phyloP scores from a whole-genome alignment of 2,888 invertebrate genomes.

The Torymus auratus region DNA sequence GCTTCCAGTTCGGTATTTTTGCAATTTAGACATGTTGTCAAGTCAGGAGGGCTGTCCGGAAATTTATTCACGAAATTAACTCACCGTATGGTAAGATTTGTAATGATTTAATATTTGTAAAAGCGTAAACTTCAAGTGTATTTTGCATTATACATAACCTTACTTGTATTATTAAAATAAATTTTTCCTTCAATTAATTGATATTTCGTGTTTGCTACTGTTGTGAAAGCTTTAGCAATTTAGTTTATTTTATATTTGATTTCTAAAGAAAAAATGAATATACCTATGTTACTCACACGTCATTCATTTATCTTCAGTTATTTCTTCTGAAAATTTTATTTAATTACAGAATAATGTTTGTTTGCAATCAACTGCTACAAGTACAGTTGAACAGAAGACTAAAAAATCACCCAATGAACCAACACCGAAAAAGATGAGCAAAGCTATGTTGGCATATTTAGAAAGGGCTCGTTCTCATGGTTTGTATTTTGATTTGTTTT shows the following conservation, averaged over 20 bases:
- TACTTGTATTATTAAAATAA: background rate
- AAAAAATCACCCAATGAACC: conserved; percentile 60
- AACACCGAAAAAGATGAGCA: conserved; percentile 82
- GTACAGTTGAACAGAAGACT: background rate
- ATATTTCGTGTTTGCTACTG: no score
- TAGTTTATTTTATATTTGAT: no score
- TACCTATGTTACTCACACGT: no score
- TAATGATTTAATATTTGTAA: background rate
- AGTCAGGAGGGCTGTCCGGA: background rate
- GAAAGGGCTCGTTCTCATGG: conserved; percentile 88
- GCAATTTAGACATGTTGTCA: conserved; percentile 51
- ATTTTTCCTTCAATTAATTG: no score
- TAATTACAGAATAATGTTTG: conserved; percentile 41
- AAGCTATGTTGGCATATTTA: conserved; percentile 93
- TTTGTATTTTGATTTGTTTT: conserved; percentile 63
- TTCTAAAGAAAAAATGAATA: no score
- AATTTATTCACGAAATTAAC: conserved; percentile 33
- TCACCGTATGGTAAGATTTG: conserved; percentile 33
- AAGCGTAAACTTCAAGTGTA: background rate
- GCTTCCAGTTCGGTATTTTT: conserved; percentile 40
- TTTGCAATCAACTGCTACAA: conserved; percentile 44
- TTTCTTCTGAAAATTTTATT: conserved; percentile 6
- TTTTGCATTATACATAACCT: conserved; percentile 28
- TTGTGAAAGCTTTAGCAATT: no score
- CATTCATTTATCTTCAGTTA: no score